A percentile compares a stretch with the other conserved stretches of the same genome.
phyloP scores from a whole-genome alignment of 1,140 invertebrate genomes.

The Plectrocnemia conspersa region DNA sequence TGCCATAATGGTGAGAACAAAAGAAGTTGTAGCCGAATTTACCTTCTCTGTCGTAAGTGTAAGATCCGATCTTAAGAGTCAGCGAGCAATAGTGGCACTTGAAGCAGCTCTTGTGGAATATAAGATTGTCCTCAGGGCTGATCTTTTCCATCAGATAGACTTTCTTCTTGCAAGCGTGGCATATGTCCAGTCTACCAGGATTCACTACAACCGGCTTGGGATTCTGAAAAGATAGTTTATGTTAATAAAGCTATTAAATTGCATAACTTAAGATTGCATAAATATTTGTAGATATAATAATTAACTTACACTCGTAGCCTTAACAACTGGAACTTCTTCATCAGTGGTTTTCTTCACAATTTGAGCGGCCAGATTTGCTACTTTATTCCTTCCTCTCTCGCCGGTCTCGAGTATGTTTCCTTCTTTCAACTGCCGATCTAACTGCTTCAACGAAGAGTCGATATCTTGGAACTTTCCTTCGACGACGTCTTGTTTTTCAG shows the following conservation, averaged over 20 bases:
- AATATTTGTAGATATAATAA: too few species aligned
- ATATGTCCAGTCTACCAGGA: conserved; percentile 69
- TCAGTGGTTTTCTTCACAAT: conserved; percentile 60
- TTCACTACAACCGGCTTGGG: conserved; percentile 30
- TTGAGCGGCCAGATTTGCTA: conserved; percentile 63
- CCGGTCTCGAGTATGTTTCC: conserved; percentile 65
- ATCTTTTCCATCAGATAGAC: conserved; percentile 87
- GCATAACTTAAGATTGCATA: background rate
- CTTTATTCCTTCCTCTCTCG: conserved; percentile 72
- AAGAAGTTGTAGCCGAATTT: conserved; percentile 71
- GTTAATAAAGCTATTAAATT: conserved; percentile 1
- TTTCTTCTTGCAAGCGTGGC: conserved; percentile 81
- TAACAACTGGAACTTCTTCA: conserved; percentile 5
- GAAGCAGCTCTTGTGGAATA: conserved; percentile 83
- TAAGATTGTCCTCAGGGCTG: conserved; percentile 74
- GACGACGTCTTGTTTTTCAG: conserved; percentile 53
- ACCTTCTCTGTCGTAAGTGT: conserved; percentile 70
- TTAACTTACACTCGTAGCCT: conserved; percentile 16
- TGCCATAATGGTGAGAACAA: conserved; percentile 74
- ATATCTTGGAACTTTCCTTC: conserved; percentile 65
- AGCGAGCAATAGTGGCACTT: conserved; percentile 55
- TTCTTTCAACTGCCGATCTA: conserved; percentile 77
- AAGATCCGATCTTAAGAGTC: conserved; percentile 51
- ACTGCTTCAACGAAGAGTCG: conserved; percentile 72
- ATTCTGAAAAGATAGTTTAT: conserved; percentile 26